phyloP scores from a whole-genome alignment of 2,888 invertebrate species.

The Xanthia togata region DNA sequence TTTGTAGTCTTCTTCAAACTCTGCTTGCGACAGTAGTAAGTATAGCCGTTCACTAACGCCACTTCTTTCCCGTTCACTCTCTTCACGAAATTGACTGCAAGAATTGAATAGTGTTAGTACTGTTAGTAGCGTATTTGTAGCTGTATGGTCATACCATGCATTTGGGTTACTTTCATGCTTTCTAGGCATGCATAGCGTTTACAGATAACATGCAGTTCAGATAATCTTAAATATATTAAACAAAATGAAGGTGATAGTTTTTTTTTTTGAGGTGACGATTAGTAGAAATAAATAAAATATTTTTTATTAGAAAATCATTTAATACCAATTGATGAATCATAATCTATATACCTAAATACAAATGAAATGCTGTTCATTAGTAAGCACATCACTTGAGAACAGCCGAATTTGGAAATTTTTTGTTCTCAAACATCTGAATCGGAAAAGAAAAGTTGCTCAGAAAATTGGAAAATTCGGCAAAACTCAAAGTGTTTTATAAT shows the following conservation, averaged over 20 bases:
- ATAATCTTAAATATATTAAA: neutral
- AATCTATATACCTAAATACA: neutral
- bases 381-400: too few species aligned
- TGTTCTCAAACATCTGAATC: neutral
- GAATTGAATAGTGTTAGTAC: constrained; percentile 1
- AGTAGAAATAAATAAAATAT: neutral
- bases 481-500: neutral
- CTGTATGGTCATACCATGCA: neutral
- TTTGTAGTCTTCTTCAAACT: constrained; percentile 45
- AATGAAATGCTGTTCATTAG: neutral
- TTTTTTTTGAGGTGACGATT: neutral
- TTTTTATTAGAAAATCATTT: neutral
- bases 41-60: constrained; percentile 55
- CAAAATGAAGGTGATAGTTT: too few species aligned
- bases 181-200: neutral
- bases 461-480: neutral
- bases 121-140: constrained; percentile 1
- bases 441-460: too few species aligned
- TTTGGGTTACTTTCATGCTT: constrained; percentile 4
- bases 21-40: constrained; percentile 44
- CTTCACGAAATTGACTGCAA: constrained; percentile 49
- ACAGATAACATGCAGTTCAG: neutral
- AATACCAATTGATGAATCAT: neutral
- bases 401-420: neutral
- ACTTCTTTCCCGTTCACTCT: constrained; percentile 58